Evolutionary conservation across 1,140 invertebrate species (phyloP).

Genomic region (Dendrolimus kikuchii): DNA sequence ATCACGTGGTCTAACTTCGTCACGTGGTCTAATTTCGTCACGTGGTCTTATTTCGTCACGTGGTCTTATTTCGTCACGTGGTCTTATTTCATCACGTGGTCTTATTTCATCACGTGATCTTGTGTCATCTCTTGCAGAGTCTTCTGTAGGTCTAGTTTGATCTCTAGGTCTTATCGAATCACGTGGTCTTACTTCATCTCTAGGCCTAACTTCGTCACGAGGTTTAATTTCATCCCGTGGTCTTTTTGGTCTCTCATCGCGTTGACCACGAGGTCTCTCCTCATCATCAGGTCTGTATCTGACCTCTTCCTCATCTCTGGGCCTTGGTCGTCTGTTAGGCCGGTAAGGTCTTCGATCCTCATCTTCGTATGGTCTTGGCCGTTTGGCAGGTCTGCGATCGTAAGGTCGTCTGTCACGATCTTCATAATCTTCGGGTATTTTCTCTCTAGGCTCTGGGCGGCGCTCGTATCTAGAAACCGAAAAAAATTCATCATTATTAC

Average conservation of each 20-base stretch:
- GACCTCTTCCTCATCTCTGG: slow-evolving; percentile 30
- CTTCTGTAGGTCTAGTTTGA: slow-evolving; percentile 17
- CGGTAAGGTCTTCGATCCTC: slow-evolving; percentile 34
- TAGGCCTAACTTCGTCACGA: slow-evolving; percentile 32
- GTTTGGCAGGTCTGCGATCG: slow-evolving; percentile 39
- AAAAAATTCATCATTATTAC: not conserved
- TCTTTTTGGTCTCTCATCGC: slow-evolving; percentile 5
- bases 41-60: too few relatives aligned
- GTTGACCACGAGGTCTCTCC: slow-evolving; percentile 22
- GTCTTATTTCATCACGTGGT: slow-evolving; percentile 28
- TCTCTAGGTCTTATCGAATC: slow-evolving; percentile 33
- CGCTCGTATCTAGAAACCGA: slow-evolving; percentile 55
- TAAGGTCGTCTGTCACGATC: slow-evolving; percentile 36
- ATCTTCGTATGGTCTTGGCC: slow-evolving; percentile 34
- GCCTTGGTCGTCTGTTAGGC: slow-evolving; percentile 27
- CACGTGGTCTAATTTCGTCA: slow-evolving; percentile 23
- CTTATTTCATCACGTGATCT: slow-evolving; percentile 24
- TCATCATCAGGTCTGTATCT: slow-evolving; percentile 27
- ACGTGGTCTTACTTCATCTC: slow-evolving; percentile 26
- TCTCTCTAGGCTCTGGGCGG: slow-evolving; percentile 50
- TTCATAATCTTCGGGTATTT: slow-evolving; percentile 64
- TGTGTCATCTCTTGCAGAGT: slow-evolving; percentile 19
- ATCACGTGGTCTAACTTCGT: slow-evolving; percentile 13
- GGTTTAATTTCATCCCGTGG: slow-evolving; percentile 26
- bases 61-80: slow-evolving; percentile 22